Conservation (phyloP, 2,797 vertebrate genomes). For the Peromyscus aztecus region DNA sequence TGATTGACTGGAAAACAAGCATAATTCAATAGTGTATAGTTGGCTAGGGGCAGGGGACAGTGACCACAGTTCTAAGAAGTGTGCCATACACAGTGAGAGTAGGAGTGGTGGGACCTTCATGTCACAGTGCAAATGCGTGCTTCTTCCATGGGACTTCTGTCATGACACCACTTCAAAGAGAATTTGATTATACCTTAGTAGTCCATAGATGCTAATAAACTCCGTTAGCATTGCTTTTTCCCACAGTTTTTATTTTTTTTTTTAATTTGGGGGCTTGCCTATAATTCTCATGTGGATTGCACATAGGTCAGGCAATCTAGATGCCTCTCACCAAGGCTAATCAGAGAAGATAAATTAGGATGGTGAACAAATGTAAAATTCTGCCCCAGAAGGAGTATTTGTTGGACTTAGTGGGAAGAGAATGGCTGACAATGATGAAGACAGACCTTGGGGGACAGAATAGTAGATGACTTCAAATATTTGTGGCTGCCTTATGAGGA, state of each 20-base stretch:
- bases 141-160: slow-evolving; percentile 13
- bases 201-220: not conserved
- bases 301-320: slow-evolving; percentile 51
- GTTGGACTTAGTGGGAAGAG: slow-evolving; percentile 23
- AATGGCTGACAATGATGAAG: slow-evolving; percentile 6
- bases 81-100: not conserved
- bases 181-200: slow-evolving; percentile 22
- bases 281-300: slow-evolving; percentile 43
- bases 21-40: not conserved
- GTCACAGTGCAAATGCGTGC: not conserved
- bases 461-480: slow-evolving; percentile 52
- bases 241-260: no score
- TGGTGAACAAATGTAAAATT: slow-evolving; percentile 45
- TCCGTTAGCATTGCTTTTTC: slow-evolving; percentile 8
- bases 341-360: slow-evolving; percentile 59
- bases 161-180: not conserved
- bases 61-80: slow-evolving; percentile 2
- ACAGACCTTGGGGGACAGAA: slow-evolving; percentile 9
- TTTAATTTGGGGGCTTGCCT: not conserved
- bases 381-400: not conserved
- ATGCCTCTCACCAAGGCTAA: slow-evolving; percentile 31
- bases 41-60: not conserved
- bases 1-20: not conserved
- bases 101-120: not conserved
- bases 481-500: not conserved